Percentiles rank a stretch among this genome's conserved stretches.
Conservation (phyloP, 2,797 vertebrate species). For the Epinephelus malabaricus region DNA sequence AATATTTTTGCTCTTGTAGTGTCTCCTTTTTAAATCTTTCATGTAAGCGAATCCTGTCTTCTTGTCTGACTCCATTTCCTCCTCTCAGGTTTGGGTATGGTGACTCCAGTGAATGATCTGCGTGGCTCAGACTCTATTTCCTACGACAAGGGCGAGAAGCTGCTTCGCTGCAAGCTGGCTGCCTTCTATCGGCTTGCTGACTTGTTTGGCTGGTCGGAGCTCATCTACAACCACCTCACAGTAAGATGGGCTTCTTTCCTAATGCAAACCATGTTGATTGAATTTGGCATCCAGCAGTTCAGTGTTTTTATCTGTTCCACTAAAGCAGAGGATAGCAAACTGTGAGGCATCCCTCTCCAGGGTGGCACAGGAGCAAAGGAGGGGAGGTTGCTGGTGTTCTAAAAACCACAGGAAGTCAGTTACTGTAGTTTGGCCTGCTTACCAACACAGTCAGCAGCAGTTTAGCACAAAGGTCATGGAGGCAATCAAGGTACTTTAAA, state of each 20-base stretch:
- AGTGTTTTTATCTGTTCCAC: background rate
- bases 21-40: background rate
- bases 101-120: slow-evolving; percentile 97
- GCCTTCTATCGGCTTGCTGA: slow-evolving; percentile 96
- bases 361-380: too few relatives aligned
- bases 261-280: background rate
- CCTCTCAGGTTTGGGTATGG: slow-evolving; percentile 95
- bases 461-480: too few relatives aligned
- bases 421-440: background rate
- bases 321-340: background rate
- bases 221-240: slow-evolving; percentile 99
- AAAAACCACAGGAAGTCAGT: background rate
- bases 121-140: slow-evolving; percentile 98
- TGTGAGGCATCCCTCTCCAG: too few relatives aligned
- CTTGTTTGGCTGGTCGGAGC: slow-evolving; percentile 97
- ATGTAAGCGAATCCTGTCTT: background rate
- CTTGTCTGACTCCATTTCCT: background rate
- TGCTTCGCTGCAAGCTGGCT: slow-evolving; percentile 95
- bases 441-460: too few relatives aligned
- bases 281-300: background rate
- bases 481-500: too few relatives aligned
- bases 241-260: slow-evolving; percentile 81
- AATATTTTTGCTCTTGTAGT: background rate
- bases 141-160: slow-evolving; percentile 97
- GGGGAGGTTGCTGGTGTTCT: too few relatives aligned